These are phyloP conservation scores for Drosophila parthenogenetica DNA, from an alignment of 2,888 invertebrate species.

Conservation along the genomic window DNA sequence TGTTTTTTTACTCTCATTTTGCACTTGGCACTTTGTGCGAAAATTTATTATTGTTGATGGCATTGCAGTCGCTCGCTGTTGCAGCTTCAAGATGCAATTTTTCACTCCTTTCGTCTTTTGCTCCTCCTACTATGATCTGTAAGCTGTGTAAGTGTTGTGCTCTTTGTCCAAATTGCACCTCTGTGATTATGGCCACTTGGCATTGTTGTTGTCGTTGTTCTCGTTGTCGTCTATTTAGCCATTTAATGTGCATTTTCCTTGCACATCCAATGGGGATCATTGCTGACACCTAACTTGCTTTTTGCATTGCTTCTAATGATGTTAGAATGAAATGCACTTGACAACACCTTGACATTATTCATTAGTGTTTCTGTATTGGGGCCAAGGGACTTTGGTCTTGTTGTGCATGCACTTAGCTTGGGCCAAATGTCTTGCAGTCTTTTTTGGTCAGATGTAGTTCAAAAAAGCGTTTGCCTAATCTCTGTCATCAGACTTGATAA, in stretches of 20 bases:
- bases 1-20: constrained; percentile 63
- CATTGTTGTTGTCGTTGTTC: constrained; percentile 33
- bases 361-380: constrained; percentile 62
- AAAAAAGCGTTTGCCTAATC: constrained; percentile 46
- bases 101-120: neutral
- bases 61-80: constrained; percentile 38
- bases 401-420: constrained; percentile 46
- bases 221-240: constrained; percentile 56
- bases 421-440: constrained; percentile 9
- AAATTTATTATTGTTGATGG: constrained; percentile 75
- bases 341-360: constrained; percentile 80
- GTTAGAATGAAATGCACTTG: constrained; percentile 72
- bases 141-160: constrained; percentile 40
- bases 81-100: constrained; percentile 1
- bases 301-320: constrained; percentile 57
- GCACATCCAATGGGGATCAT: constrained; percentile 22
- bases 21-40: constrained; percentile 72
- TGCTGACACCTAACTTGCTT: constrained; percentile 27
- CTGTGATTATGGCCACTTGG: constrained; percentile 80
- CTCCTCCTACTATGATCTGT: constrained; percentile 17
- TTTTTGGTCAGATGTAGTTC: neutral
- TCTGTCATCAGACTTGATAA: constrained; percentile 38
- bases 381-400: constrained; percentile 27
- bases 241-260: constrained; percentile 52
- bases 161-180: constrained; percentile 74